Base-by-base conservation (phyloP, 2,113 vertebrate genomes). In the Ochotona princeps region DNA sequence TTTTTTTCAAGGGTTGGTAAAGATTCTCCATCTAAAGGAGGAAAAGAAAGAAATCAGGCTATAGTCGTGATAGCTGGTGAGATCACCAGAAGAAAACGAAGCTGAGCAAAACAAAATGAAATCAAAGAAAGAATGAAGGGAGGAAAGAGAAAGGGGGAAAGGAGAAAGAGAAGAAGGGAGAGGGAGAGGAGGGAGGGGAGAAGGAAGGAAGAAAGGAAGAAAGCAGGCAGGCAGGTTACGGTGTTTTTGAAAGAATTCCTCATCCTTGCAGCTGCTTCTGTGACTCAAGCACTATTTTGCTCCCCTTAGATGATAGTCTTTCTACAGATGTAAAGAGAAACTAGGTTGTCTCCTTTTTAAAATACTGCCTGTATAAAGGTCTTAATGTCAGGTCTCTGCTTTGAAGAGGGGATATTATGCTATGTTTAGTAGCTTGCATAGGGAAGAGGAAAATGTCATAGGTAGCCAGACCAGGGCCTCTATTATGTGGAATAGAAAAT, bases 1-100 rank as follows among this genome's bases (percentile, higher is more conserved):
- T 72, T 95, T 72, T 95, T 75, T 92, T 17, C 12, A 63, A 23
- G n/a, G 69, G 95, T 92, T 60, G 23, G 21, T 69, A 61, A 90
- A 87, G 87, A 21, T 4, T 15, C 5, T 89, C 14, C 65, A 72
- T 25, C 13, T 61, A 67, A 93, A 87, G 35, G 49, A 93, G 47
- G 47, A 80, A 75, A 88, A 57, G 44, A 89, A 85, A 82, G 44
- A 93, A 95, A 44, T 10, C 25, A 54, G 23, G 67, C 13, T n/a
- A 54, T 51, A 74, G 92, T 85, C 72, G 51, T 28, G 17, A 84
- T 61, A 74, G 12, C 2, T 63, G 73, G 7, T 87, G 21, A 79
- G 75, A 92, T 44, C 10, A 54, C 9, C 38, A 87, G 65, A 8
- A 74, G 74, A n/a, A 51, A 61, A 44, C 38, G 38, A 44, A 44